phyloP scores from a whole-genome alignment of 2,888 invertebrate genomes.

The Caenorhabditis japonica region DNA sequence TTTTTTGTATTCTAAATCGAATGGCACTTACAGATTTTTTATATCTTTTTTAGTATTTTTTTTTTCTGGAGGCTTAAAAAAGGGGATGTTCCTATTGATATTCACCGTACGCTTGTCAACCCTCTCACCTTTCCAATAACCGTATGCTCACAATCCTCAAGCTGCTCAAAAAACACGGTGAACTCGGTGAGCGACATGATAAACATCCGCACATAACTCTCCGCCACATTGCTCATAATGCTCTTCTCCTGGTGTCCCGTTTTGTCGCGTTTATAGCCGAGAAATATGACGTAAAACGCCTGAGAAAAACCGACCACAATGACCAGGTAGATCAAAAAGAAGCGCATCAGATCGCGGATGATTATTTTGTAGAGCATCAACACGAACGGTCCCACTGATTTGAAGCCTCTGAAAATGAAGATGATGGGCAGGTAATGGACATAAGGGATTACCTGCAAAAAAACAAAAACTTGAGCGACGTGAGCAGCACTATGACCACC shows the following conservation, averaged over 20 bases:
- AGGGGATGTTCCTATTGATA: not conserved
- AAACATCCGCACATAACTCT: constrained; percentile 89
- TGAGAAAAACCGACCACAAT: constrained; percentile 98
- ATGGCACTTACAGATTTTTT: too few species aligned
- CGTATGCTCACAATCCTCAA: constrained; percentile 86
- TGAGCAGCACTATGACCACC: constrained; percentile 93
- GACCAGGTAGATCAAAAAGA: constrained; percentile 94
- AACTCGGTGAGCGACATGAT: constrained; percentile 97
- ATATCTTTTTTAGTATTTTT: too few species aligned
- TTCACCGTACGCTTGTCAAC: too few species aligned
- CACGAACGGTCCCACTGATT: constrained; percentile 98
- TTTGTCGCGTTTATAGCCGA: constrained; percentile 67
- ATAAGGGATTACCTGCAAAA: constrained; percentile 86
- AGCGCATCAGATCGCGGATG: constrained; percentile 94
- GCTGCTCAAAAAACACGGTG: constrained; percentile 90
- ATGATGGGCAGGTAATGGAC: too few species aligned
- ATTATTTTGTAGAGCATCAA: constrained; percentile 99
- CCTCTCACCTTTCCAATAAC: constrained; percentile 79
- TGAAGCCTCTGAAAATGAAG: constrained; percentile 86
- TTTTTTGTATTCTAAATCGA: too few species aligned
- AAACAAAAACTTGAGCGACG: constrained; percentile 95
- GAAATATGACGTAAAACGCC: constrained; percentile 80
- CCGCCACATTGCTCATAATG: constrained; percentile 84
- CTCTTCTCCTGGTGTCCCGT: constrained; percentile 12
- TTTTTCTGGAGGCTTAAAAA: too few species aligned